Evolutionary conservation across 1,140 invertebrate genomes (phyloP).

Genomic region (Latrodectus geometricus): DNA sequence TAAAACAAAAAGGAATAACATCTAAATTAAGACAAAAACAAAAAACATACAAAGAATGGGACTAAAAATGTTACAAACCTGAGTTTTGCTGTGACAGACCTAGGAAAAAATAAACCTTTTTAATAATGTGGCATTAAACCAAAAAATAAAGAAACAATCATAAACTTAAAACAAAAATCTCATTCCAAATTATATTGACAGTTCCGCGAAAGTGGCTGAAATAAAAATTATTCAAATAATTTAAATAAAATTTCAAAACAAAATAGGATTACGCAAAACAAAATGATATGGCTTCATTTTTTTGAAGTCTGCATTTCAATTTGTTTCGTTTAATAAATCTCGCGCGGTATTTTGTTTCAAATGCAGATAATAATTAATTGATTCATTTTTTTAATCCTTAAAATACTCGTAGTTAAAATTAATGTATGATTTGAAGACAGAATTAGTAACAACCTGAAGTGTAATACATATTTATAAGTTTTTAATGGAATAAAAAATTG

Average conservation of each 20-base stretch:
- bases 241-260: neutral
- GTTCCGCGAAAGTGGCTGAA: neutral
- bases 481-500: too few relatives aligned
- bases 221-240: neutral
- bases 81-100: conserved; percentile 62
- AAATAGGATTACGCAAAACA: neutral
- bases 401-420: too few relatives aligned
- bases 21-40: conserved; percentile 34
- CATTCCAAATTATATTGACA: conserved; percentile 33
- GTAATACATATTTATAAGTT: too few relatives aligned
- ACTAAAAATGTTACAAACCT: conserved; percentile 61
- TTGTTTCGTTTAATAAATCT: too few relatives aligned
- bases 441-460: too few relatives aligned
- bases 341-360: too few relatives aligned
- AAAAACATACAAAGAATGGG: conserved; percentile 55
- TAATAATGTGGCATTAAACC: conserved; percentile 57
- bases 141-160: conserved; percentile 57
- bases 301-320: too few relatives aligned
- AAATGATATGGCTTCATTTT: neutral
- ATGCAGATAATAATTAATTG: too few relatives aligned
- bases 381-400: too few relatives aligned
- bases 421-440: too few relatives aligned
- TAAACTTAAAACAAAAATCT: conserved; percentile 53
- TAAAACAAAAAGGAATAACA: conserved; percentile 46
- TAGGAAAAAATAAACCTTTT: conserved; percentile 60